These are phyloP conservation scores for Pavo muticus DNA, from an alignment of 2,113 vertebrate species.

Conservation along the genomic window DNA sequence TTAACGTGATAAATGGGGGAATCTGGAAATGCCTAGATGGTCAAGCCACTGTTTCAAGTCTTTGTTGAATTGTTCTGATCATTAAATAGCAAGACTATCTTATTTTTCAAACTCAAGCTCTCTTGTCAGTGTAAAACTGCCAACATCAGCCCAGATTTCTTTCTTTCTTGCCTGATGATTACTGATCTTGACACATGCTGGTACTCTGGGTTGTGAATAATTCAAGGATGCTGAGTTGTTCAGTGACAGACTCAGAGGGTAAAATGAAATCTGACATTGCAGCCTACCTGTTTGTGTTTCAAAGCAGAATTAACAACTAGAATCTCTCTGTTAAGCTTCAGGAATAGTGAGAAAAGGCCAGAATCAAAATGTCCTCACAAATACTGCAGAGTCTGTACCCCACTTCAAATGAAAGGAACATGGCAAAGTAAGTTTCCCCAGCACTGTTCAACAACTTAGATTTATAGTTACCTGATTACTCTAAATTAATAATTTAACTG, in stretches of 20 bases:
- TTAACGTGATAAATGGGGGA: background rate
- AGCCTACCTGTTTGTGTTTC: conserved; percentile 32
- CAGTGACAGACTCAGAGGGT: background rate
- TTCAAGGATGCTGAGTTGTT: conserved; percentile 27
- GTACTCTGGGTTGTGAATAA: conserved; percentile 34
- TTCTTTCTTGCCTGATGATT: conserved; percentile 29
- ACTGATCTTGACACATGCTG: conserved; percentile 1
- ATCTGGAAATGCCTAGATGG: background rate
- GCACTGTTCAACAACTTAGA: background rate
- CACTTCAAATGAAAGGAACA: background rate
- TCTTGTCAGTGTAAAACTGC: background rate
- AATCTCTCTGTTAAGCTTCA: background rate
- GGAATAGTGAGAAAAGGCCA: background rate
- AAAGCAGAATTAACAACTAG: conserved; percentile 27
- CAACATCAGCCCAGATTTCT: background rate
- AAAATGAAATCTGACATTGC: conserved; percentile 41
- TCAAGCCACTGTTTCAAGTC: rapidly evolving
- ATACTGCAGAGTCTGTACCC: background rate
- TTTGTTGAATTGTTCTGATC: background rate
- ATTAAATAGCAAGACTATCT: background rate
- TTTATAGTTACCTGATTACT: background rate
- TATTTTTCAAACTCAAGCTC: background rate
- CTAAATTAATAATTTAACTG: background rate
- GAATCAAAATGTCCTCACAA: background rate
- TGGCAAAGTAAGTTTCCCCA: background rate